phyloP scores from a whole-genome alignment of 2,888 invertebrate species.

The Cylloceria caligata region DNA sequence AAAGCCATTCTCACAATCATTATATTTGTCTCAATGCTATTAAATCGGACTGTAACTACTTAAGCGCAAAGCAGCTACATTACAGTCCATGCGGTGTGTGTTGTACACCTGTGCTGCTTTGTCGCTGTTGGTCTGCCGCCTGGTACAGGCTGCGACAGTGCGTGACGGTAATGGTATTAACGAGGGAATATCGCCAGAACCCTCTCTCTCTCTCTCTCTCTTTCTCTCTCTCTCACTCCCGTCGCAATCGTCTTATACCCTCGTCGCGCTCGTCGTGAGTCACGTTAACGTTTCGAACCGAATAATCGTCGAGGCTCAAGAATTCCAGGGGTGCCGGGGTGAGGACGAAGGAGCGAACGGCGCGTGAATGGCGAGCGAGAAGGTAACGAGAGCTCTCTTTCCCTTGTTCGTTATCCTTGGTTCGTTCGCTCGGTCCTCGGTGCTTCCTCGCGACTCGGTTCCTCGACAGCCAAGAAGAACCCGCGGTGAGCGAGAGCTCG shows the following conservation, averaged over 20 bases:
- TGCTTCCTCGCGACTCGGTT: constrained; percentile 30
- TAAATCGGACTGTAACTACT: not conserved
- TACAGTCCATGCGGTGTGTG: not conserved
- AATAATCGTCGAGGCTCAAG: constrained; percentile 53
- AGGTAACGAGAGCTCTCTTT: constrained; percentile 44
- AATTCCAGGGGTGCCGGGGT: constrained; percentile 23
- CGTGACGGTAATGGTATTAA: constrained; percentile 69
- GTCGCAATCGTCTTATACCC: constrained; percentile 10
- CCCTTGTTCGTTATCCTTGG: constrained; percentile 5
- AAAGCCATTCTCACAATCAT: not conserved
- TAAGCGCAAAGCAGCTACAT: not conserved
- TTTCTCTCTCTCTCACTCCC: constrained; percentile 23
- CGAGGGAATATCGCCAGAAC: constrained; percentile 59
- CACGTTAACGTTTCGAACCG: constrained; percentile 63
- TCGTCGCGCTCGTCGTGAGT: constrained; percentile 49
- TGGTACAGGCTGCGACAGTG: constrained; percentile 43
- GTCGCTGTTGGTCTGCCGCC: constrained; percentile 33
- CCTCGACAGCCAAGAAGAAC: constrained; percentile 35
- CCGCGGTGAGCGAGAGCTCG: constrained; percentile 10
- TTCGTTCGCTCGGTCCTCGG: constrained; percentile 3
- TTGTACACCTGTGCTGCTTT: constrained; percentile 40
- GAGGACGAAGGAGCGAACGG: not conserved
- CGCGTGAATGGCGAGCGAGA: constrained; percentile 1
- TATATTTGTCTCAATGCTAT: not conserved
- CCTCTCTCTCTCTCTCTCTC: constrained; percentile 30